phyloP scores from a whole-genome alignment of 2,888 invertebrate species.

The Pollenia labialis region DNA sequence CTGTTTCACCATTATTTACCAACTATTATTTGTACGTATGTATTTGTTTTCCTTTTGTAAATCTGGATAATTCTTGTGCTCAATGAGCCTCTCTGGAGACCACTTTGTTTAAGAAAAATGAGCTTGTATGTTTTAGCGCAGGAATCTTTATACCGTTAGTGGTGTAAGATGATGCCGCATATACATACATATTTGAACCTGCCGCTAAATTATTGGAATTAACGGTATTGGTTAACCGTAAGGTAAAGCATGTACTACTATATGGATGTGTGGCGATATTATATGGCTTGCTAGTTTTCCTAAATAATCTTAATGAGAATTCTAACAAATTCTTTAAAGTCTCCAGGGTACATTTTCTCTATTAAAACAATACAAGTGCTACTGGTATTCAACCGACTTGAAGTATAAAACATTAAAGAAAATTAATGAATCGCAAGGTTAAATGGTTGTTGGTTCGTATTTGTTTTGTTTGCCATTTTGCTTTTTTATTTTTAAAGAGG shows the following conservation, averaged over 20 bases:
- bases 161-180: constrained; percentile 60
- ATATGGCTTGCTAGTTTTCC: constrained; percentile 33
- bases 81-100: constrained; percentile 66
- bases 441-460: constrained; percentile 32
- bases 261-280: background rate
- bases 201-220: constrained; percentile 75
- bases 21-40: constrained; percentile 1
- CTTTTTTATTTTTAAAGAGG: constrained; percentile 25
- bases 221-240: constrained; percentile 74
- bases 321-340: constrained; percentile 34
- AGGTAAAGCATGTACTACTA: constrained; percentile 28
- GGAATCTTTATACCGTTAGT: constrained; percentile 18
- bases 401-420: constrained; percentile 28
- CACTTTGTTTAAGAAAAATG: constrained; percentile 67
- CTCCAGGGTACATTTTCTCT: constrained; percentile 57
- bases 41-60: constrained; percentile 60
- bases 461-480: constrained; percentile 23
- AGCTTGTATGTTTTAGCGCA: constrained; percentile 36
- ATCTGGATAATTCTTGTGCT: constrained; percentile 50
- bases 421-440: constrained; percentile 57
- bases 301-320: constrained; percentile 42
- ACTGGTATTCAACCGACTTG: constrained; percentile 59
- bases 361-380: constrained; percentile 55
- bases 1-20: constrained; percentile 4
- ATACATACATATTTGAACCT: constrained; percentile 65